A percentile compares a stretch with the other conserved stretches of the same genome.
These are phyloP conservation scores for Drosophila trichaetosa DNA, from an alignment of 2,888 invertebrate species.

Conservation along the genomic window DNA sequence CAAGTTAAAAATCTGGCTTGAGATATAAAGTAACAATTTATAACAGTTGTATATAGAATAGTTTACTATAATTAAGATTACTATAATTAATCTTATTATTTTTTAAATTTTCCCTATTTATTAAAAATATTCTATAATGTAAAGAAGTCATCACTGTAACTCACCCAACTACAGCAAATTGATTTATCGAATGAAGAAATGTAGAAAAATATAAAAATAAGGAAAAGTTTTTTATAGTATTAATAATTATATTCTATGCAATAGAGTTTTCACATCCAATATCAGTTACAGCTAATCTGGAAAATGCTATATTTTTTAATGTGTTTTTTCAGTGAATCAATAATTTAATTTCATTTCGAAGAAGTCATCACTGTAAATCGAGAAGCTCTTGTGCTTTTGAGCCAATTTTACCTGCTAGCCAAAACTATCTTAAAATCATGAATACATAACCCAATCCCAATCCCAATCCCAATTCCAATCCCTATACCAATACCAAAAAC, in stretches of 20 bases:
- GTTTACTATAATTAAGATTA: too few relatives aligned
- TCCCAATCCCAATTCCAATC: slow-evolving; percentile 3
- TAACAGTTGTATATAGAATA: not conserved
- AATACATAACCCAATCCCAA: slow-evolving; percentile 39
- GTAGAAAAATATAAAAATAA: not conserved
- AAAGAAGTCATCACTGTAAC: not conserved
- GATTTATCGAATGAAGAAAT: not conserved
- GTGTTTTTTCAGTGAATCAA: not conserved
- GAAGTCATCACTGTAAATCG: slow-evolving; percentile 34
- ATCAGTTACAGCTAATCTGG: not conserved
- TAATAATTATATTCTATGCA: not conserved
- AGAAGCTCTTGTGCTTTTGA: slow-evolving; percentile 12
- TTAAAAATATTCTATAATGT: not conserved
- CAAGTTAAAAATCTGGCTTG: accelerated
- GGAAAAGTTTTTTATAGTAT: not conserved
- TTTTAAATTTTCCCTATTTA: not conserved
- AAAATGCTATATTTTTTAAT: not conserved
- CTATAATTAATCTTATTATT: not conserved
- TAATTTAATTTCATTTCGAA: not conserved
- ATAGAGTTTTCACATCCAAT: not conserved
- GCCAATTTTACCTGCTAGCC: slow-evolving; percentile 39
- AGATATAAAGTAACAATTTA: not conserved
- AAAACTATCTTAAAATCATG: slow-evolving; percentile 52
- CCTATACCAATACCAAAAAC: slow-evolving; percentile 6
- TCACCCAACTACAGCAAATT: not conserved